Percentiles rank a stretch among this genome's conserved stretches.
Evolutionary conservation across 2,113 vertebrate genomes (phyloP).

Genomic region (Amphiprion percula): DNA sequence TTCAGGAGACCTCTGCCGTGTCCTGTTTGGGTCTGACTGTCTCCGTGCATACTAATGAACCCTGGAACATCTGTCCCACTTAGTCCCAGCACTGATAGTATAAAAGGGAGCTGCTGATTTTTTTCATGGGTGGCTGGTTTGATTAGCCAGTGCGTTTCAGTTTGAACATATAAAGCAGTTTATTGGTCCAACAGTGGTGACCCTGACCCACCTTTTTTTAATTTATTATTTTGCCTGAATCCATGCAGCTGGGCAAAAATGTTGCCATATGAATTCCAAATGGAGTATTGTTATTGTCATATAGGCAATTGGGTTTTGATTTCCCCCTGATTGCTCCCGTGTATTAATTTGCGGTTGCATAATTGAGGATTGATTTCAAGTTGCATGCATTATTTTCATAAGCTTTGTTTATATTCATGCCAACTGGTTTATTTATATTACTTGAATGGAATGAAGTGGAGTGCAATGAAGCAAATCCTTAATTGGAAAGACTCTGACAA

Average conservation of each 20-base stretch:
- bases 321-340: conserved; percentile 71
- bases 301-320: conserved; percentile 78
- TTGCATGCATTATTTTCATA: conserved; percentile 66
- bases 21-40: conserved; percentile 67
- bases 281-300: conserved; percentile 60
- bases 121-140: conserved; percentile 78
- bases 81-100: conserved; percentile 69
- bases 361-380: conserved; percentile 79
- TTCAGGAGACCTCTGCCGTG: conserved; percentile 79
- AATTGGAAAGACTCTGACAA: conserved; percentile 77
- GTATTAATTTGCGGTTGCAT: conserved; percentile 75
- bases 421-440: conserved; percentile 73
- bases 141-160: conserved; percentile 77
- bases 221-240: not conserved
- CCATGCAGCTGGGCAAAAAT: conserved; percentile 28
- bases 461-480: conserved; percentile 73
- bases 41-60: conserved; percentile 84
- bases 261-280: conserved; percentile 62
- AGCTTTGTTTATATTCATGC: conserved; percentile 75
- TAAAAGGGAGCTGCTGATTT: conserved; percentile 68
- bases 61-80: conserved; percentile 85
- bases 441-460: conserved; percentile 74
- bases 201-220: conserved; percentile 63
- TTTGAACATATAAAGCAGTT: conserved; percentile 73
- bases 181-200: conserved; percentile 70